phyloP scores from a whole-genome alignment of 2,113 vertebrate species.

The Origma solitaria region DNA sequence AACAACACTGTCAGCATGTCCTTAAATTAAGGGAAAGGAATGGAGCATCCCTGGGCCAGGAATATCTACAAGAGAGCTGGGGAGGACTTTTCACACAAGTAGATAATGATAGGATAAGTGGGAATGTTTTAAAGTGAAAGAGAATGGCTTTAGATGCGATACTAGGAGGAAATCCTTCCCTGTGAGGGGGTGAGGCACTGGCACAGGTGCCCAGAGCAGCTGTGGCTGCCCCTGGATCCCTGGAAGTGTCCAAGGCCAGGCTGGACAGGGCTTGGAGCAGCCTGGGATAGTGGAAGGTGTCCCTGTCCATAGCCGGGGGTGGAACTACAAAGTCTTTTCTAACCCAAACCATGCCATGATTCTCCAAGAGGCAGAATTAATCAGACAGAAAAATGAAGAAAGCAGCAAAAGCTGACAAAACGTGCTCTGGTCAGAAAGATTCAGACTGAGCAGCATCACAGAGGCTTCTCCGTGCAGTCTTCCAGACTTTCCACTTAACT shows the following conservation, averaged over 20 bases:
- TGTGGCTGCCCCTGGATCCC: neutral
- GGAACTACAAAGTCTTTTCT: neutral
- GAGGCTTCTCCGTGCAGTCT: neutral
- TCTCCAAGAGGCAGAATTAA: neutral
- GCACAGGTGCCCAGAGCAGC: neutral
- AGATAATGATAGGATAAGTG: neutral
- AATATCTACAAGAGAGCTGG: neutral
- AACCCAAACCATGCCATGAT: neutral
- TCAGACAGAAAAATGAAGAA: neutral
- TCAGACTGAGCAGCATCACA: neutral
- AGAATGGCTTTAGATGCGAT: neutral
- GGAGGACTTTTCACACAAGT: neutral
- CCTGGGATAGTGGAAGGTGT: neutral
- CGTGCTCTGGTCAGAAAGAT: neutral
- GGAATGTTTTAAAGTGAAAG: neutral
- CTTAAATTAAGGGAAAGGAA: neutral
- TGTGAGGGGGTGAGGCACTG: neutral
- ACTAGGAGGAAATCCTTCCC: neutral
- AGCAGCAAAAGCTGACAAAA: neutral
- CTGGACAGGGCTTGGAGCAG: rapidly evolving
- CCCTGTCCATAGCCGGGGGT: neutral
- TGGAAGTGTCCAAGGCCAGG: neutral
- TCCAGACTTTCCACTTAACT: neutral
- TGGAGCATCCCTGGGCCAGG: neutral
- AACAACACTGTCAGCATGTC: neutral